A percentile compares a stretch with the other conserved stretches of the same genome.
Evolutionary conservation across 1,140 invertebrate species (phyloP).

Genomic region (Platyscapa corneri): DNA sequence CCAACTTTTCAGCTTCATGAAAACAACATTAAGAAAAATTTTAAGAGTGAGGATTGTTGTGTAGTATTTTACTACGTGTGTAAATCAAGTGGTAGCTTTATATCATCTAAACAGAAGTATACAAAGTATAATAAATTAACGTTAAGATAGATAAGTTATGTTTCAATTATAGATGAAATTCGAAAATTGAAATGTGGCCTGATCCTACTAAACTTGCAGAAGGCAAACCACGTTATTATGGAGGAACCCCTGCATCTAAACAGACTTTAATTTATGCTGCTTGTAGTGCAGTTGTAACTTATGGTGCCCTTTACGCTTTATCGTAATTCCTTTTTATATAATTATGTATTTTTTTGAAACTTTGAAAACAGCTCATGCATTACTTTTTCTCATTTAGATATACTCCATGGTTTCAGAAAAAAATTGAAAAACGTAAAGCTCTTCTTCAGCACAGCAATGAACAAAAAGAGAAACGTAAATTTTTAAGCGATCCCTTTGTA

Average conservation of each 20-base stretch:
- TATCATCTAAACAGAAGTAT: neutral
- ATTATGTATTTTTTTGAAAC: neutral
- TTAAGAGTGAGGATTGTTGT: too few relatives aligned
- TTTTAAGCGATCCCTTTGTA: neutral
- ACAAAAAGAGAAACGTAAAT: neutral
- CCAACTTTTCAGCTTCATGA: too few relatives aligned
- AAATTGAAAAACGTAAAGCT: neutral
- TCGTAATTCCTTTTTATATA: slow-evolving; percentile 13
- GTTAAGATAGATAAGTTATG: neutral
- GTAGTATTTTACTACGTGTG: too few relatives aligned
- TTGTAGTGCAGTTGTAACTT: neutral
- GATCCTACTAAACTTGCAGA: slow-evolving; percentile 50
- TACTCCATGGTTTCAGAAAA: neutral
- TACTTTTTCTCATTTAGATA: neutral
- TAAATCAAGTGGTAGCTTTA: too few relatives aligned
- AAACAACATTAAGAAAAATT: too few relatives aligned
- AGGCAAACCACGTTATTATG: slow-evolving; percentile 52
- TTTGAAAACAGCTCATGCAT: neutral
- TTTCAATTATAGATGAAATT: neutral
- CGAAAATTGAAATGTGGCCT: slow-evolving; percentile 51
- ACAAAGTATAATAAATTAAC: neutral
- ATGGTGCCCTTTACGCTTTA: neutral
- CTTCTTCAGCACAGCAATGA: neutral
- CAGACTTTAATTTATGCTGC: neutral
- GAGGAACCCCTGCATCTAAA: slow-evolving; percentile 51